A percentile compares a stretch with the other conserved stretches of the same genome.
phyloP scores from a whole-genome alignment of 2,113 vertebrate species.

The western clawed frog (Xenopus tropicalis) region DNA sequence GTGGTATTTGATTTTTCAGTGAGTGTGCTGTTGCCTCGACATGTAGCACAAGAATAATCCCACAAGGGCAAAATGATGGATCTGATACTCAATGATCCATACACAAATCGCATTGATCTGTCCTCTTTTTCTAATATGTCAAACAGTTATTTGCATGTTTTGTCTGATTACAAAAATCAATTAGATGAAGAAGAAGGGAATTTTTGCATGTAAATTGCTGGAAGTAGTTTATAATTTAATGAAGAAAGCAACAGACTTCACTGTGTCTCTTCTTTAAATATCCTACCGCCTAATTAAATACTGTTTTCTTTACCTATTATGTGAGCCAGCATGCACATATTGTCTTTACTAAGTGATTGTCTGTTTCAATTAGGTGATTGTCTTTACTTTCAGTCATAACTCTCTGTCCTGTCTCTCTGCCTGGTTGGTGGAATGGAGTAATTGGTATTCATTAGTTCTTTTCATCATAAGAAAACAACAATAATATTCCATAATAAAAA shows the following conservation, averaged over 20 bases:
- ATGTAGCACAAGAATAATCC: too few species aligned
- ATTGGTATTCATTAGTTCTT: constrained; percentile 22
- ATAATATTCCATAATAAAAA: not conserved
- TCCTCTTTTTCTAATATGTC: not conserved
- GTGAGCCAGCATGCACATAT: constrained; percentile 43
- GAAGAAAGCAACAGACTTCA: constrained; percentile 39
- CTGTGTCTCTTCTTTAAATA: constrained; percentile 41
- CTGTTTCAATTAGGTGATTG: constrained; percentile 46
- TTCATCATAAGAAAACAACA: constrained; percentile 9
- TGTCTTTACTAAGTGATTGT: constrained; percentile 46
- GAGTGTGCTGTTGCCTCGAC: too few species aligned
- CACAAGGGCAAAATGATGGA: not conserved
- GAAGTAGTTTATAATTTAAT: constrained; percentile 42
- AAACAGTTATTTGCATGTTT: constrained; percentile 7
- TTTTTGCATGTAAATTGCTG: constrained; percentile 41
- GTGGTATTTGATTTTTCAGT: too few species aligned
- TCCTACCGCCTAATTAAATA: constrained; percentile 43
- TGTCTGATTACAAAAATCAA: not conserved
- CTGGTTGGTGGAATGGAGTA: not conserved
- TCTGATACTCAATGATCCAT: not conserved
- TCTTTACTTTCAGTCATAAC: constrained; percentile 32
- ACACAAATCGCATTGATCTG: not conserved
- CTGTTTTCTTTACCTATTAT: constrained; percentile 46
- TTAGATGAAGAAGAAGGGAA: not conserved
- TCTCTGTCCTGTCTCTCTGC: constrained; percentile 19